Evolutionary conservation across 2,888 invertebrate genomes (phyloP).

Genomic region (Leptothorax acervorum): DNA sequence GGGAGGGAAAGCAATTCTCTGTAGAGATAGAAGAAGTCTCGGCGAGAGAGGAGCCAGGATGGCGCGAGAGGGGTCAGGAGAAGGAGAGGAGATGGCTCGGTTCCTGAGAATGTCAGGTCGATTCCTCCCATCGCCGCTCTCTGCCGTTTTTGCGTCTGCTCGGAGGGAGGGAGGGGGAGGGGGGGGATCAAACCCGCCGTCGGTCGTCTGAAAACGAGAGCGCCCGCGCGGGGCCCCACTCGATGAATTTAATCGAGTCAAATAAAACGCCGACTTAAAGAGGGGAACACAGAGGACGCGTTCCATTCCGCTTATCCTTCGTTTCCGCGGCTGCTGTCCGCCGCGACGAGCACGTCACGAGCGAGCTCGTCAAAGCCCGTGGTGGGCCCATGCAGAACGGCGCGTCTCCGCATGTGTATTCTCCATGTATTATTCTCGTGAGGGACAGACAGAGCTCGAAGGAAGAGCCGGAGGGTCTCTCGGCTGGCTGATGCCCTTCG

Average conservation of each 20-base stretch:
- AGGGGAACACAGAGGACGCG: background rate
- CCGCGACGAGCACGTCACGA: conserved; percentile 19
- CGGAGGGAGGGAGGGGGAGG: background rate
- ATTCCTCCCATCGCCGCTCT: conserved; percentile 57
- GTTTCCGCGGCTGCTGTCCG: conserved; percentile 13
- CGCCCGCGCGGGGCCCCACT: background rate
- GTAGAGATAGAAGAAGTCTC: conserved; percentile 17
- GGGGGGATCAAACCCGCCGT: conserved; percentile 67
- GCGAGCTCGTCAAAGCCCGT: conserved; percentile 31
- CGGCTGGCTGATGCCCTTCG: background rate
- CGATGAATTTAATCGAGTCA: conserved; percentile 75
- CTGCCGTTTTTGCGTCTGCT: conserved; percentile 63
- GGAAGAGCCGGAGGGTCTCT: conserved; percentile 10
- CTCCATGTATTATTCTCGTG: conserved; percentile 35
- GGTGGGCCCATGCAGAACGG: background rate
- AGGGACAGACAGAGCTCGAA: conserved; percentile 13
- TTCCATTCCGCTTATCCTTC: conserved; percentile 16
- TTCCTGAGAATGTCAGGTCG: conserved; percentile 75
- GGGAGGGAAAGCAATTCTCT: conserved; percentile 50
- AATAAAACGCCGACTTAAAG: conserved; percentile 52
- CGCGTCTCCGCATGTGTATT: background rate
- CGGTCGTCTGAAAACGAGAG: conserved; percentile 44
- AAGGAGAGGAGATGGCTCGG: conserved; percentile 15
- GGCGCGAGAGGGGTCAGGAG: conserved; percentile 28
- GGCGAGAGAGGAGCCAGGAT: conserved; percentile 21